Percentiles rank a stretch among this genome's conserved stretches.
Conservation (phyloP, 2,888 invertebrate species). For the Nymphalis polychloros region DNA sequence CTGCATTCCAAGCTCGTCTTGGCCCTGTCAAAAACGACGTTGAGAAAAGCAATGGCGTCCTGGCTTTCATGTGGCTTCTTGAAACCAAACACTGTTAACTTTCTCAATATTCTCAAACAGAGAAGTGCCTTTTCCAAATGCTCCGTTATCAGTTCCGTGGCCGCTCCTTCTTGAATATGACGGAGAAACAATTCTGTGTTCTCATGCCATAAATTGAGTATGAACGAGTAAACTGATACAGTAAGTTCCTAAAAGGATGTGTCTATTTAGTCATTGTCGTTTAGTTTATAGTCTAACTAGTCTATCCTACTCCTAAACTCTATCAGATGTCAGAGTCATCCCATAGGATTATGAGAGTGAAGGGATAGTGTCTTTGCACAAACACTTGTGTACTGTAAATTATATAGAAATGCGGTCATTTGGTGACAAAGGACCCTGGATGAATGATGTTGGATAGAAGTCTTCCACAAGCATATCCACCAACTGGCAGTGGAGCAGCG, state of each 20-base stretch:
- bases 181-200: constrained; percentile 86
- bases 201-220: constrained; percentile 90
- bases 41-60: constrained; percentile 89
- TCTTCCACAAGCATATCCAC: too few species aligned
- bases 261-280: neutral
- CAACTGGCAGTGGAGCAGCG: too few species aligned
- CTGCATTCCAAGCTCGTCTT: constrained; percentile 91
- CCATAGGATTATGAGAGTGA: too few species aligned
- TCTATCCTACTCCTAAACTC: too few species aligned
- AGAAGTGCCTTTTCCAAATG: constrained; percentile 90
- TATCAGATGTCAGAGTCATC: too few species aligned
- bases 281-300: too few species aligned
- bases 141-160: constrained; percentile 83
- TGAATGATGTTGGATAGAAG: too few species aligned
- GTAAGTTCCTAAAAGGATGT: constrained; percentile 85
- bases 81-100: constrained; percentile 91
- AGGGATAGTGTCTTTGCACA: too few species aligned
- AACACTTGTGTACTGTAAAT: too few species aligned
- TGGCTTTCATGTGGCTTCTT: constrained; percentile 88
- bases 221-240: constrained; percentile 86
- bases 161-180: constrained; percentile 83
- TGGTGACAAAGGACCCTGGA: too few species aligned
- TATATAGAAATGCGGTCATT: too few species aligned
- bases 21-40: constrained; percentile 88
- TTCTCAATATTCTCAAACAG: constrained; percentile 90